Evolutionary conservation across 2,888 invertebrate genomes (phyloP).

Genomic region (Hololepta plana): DNA sequence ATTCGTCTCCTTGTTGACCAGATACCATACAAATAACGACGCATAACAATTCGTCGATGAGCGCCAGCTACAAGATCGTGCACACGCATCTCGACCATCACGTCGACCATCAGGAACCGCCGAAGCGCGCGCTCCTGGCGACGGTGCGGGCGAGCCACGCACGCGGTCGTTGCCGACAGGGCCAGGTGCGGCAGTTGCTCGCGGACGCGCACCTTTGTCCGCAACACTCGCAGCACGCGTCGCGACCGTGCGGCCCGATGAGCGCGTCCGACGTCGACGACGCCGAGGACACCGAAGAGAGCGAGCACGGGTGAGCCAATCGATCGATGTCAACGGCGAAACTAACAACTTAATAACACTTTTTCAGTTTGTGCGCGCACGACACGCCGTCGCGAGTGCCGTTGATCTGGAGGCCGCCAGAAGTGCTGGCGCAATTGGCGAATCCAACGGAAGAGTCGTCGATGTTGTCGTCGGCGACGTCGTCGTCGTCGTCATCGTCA

Average conservation of each 20-base stretch:
- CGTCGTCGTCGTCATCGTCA: slow-evolving; percentile 10
- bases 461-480: slow-evolving; percentile 6
- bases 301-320: slow-evolving; percentile 25
- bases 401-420: slow-evolving; percentile 41
- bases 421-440: slow-evolving; percentile 21
- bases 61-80: slow-evolving; percentile 14
- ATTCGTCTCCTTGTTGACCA: slow-evolving; percentile 7
- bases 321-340: slow-evolving; percentile 3
- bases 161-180: slow-evolving; percentile 22
- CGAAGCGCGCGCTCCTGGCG: slow-evolving; percentile 23
- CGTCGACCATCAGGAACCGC: slow-evolving; percentile 14
- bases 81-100: slow-evolving; percentile 13
- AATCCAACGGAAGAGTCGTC: no score
- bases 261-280: slow-evolving; percentile 32
- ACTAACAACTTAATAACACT: slow-evolving; percentile 2
- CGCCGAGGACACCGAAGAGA: slow-evolving; percentile 40
- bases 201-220: slow-evolving; percentile 31
- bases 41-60: slow-evolving; percentile 17
- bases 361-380: slow-evolving; percentile 32
- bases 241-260: neutral
- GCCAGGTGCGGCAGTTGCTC: slow-evolving; percentile 23
- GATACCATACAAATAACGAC: slow-evolving; percentile 14
- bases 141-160: slow-evolving; percentile 24
- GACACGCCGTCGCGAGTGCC: slow-evolving; percentile 60
- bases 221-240: slow-evolving; percentile 16